Percentiles rank a stretch among this genome's conserved stretches.
Evolutionary conservation across 2,888 invertebrate genomes (phyloP).

Genomic region (Drosophila mulleri): DNA sequence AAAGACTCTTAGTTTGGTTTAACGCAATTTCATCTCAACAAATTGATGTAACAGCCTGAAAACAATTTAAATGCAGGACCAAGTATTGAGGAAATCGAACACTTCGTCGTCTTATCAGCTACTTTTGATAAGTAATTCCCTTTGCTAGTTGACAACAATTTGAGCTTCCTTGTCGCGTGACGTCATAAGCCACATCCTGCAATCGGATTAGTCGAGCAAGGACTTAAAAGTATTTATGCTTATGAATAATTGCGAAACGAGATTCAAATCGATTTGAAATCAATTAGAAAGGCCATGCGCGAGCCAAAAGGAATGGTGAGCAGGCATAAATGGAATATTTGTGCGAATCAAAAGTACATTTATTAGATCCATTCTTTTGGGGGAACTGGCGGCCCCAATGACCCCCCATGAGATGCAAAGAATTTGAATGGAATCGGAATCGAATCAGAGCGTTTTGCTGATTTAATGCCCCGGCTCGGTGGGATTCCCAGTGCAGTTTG

Average conservation of each 20-base stretch:
- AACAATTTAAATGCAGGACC: too few relatives aligned
- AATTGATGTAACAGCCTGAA: too few relatives aligned
- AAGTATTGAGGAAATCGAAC: too few relatives aligned
- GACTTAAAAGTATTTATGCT: background rate
- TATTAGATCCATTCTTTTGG: conserved; percentile 5
- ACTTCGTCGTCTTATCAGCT: too few relatives aligned
- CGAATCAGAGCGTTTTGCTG: conserved; percentile 60
- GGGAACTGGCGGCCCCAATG: background rate
- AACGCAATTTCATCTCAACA: too few relatives aligned
- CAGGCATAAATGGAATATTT: background rate
- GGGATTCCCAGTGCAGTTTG: conserved; percentile 7
- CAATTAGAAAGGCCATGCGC: background rate
- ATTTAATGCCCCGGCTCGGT: conserved; percentile 42
- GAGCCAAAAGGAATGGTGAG: background rate
- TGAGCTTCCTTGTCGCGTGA: background rate
- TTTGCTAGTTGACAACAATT: background rate
- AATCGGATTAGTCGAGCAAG: background rate
- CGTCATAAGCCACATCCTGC: background rate
- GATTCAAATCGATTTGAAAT: conserved; percentile 4
- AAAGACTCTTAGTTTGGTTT: too few relatives aligned
- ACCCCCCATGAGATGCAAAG: conserved; percentile 7
- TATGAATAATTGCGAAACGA: background rate
- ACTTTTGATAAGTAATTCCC: background rate
- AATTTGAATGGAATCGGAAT: conserved; percentile 31
- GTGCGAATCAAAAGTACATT: conserved; percentile 14